Conservation (phyloP, 2,797 vertebrate genomes). For the Acanthopagrus latus region DNA sequence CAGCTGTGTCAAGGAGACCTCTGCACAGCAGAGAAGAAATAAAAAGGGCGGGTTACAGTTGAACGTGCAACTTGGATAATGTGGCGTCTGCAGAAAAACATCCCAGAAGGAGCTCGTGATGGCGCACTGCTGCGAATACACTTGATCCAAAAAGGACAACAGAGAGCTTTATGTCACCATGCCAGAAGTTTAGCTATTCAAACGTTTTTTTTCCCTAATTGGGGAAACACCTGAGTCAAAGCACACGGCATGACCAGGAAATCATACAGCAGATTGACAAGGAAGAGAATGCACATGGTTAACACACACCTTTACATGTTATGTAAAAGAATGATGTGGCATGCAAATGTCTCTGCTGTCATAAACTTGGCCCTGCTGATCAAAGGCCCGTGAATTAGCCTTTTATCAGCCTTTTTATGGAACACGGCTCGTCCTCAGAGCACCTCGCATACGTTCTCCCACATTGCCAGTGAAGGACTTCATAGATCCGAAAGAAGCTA, state of each 20-base stretch:
- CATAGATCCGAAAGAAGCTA: not conserved
- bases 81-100: constrained; percentile 42
- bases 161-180: constrained; percentile 19
- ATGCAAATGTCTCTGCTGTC: constrained; percentile 49
- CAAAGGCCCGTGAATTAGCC: constrained; percentile 20
- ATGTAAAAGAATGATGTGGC: constrained; percentile 50
- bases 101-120: constrained; percentile 29
- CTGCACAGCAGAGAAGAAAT: constrained; percentile 26
- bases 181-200: constrained; percentile 65
- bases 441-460: constrained; percentile 9
- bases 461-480: constrained; percentile 12
- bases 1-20: constrained; percentile 68
- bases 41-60: constrained; percentile 32
- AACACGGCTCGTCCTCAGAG: constrained; percentile 1
- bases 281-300: constrained; percentile 41
- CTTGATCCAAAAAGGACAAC: constrained; percentile 23
- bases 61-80: constrained; percentile 32
- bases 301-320: constrained; percentile 62
- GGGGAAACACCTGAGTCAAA: constrained; percentile 53
- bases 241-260: constrained; percentile 62
- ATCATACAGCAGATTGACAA: not conserved
- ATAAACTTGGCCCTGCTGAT: constrained; percentile 24
- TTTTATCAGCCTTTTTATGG: constrained; percentile 11
- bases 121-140: constrained; percentile 22
- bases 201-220: constrained; percentile 55